Evolutionary conservation across 2,113 vertebrate genomes (phyloP), one percentile per base, ranked within the genome.

Genomic region (Pollimyrus isidori): DNA sequence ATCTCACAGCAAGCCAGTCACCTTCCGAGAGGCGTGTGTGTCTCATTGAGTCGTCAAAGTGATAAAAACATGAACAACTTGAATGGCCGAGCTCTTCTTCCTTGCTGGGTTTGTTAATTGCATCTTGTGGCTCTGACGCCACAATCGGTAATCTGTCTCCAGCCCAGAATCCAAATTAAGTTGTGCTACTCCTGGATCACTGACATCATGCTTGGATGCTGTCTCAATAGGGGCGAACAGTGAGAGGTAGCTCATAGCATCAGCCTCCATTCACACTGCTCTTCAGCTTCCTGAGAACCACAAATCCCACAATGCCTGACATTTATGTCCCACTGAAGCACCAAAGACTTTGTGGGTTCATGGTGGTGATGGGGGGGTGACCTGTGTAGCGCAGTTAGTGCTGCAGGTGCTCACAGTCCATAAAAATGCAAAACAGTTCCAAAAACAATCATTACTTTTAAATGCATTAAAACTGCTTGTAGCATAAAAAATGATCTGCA

Each of bases 331-430:
- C 90, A 21, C 88, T 62, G 89, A 90, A 65, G 91, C 90, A 53
- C 50, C 80, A 82, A 85, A 10, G 65, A 91, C 87, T 11, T 46
- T 53, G 62, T 82, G 88, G 80, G 90, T 82, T 87, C 91, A 88
- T 91, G 86, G 92, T 89, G 91, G 89, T 17, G 17, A 4, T 53
- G 50, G 53, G 88, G 3, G 82, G 69, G 90, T 90, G 91, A 23
- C n/a, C 26, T 80, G 73, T n/a, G 17, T 46, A 42, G 10, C 3
- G 92, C 84, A n/a, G 90, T 92, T 92, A 91, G n/a, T 35, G 46
- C 91, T 93, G 92, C 93, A 92, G 88, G 92, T 35, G 92, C 92
- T 92, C 93, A 93, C 94, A 91, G 93, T 93, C 90, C 89, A 92
- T 91, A 92, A 93, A 91, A 88, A 84, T 73, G 87, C 58, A 90